A percentile compares a stretch with the other conserved stretches of the same genome.
Conservation (phyloP, 2,113 vertebrate genomes). For the Aptenodytes forsteri region DNA sequence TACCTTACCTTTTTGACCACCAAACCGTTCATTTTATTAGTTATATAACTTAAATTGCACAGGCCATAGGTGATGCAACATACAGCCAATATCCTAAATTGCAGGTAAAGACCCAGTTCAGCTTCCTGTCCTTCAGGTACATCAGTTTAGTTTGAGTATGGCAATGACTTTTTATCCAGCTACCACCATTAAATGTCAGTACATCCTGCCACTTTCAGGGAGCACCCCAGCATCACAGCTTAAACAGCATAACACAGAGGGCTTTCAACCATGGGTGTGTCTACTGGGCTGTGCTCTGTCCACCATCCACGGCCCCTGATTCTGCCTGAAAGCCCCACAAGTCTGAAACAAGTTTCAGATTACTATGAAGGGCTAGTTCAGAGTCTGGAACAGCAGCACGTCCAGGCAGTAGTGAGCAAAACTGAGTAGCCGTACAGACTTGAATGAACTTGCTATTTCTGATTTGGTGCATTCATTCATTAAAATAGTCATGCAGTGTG, state of each 20-base stretch:
- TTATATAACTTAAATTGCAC: neutral
- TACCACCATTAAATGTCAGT: neutral
- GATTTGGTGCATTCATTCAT: neutral
- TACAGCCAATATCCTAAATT: neutral
- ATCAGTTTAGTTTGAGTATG: neutral
- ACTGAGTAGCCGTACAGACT: neutral
- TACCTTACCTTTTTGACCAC: neutral
- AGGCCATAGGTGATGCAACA: neutral
- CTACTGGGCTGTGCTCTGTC: neutral
- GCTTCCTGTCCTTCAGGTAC: neutral
- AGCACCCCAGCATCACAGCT: neutral
- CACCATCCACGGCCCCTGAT: neutral
- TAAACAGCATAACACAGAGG: neutral
- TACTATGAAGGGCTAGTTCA: neutral
- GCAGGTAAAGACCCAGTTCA: neutral
- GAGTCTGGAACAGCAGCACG: neutral
- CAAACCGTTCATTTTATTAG: neutral
- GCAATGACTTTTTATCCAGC: neutral
- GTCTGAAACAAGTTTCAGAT: neutral
- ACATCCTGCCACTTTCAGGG: neutral
- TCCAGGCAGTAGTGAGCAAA: neutral
- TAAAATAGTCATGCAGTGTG: neutral
- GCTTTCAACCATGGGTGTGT: neutral
- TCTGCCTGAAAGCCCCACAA: neutral
- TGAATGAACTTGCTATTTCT: neutral